These are phyloP conservation scores for Endomychus coccineus DNA, from an alignment of 2,888 invertebrate species.

Conservation along the genomic window DNA sequence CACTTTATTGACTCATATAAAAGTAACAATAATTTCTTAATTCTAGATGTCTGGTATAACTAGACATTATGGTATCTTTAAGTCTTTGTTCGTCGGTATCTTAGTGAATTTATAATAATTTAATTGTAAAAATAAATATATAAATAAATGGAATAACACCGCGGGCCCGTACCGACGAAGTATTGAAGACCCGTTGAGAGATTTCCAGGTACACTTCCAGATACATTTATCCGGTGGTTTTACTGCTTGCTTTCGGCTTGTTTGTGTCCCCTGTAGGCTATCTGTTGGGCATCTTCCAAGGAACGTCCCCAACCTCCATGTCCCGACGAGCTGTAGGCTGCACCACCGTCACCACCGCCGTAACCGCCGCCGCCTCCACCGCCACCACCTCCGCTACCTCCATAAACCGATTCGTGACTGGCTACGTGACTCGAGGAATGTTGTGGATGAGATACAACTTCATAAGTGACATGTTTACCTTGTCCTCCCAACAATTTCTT, in stretches of 20 bases:
- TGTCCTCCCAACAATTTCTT: slow-evolving; percentile 71
- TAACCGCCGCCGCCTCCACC: slow-evolving; percentile 47
- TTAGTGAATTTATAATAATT: slow-evolving; percentile 25
- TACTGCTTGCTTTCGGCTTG: slow-evolving; percentile 45
- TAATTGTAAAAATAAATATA: slow-evolving; percentile 25
- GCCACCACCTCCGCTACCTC: slow-evolving; percentile 51
- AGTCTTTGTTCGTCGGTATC: slow-evolving; percentile 35
- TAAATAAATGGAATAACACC: slow-evolving; percentile 32
- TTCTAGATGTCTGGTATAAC: slow-evolving; percentile 29
- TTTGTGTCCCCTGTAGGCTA: slow-evolving; percentile 70
- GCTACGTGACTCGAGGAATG: slow-evolving; percentile 63
- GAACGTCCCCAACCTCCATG: slow-evolving; percentile 70
- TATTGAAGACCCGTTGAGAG: slow-evolving; percentile 34
- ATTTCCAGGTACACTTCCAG: slow-evolving; percentile 42
- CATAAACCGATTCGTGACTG: slow-evolving; percentile 57
- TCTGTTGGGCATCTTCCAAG: slow-evolving; percentile 63
- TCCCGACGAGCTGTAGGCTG: slow-evolving; percentile 54
- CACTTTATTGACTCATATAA: too few species aligned
- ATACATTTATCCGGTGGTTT: slow-evolving; percentile 22
- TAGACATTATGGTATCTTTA: slow-evolving; percentile 32
- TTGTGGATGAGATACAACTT: slow-evolving; percentile 79
- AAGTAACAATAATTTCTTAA: slow-evolving; percentile 33
- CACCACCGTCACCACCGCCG: slow-evolving; percentile 44
- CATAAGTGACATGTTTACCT: slow-evolving; percentile 77
- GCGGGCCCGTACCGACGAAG: slow-evolving; percentile 24